Evolutionary conservation across 2,888 invertebrate genomes (phyloP).

Genomic region (Pammene aurita): DNA sequence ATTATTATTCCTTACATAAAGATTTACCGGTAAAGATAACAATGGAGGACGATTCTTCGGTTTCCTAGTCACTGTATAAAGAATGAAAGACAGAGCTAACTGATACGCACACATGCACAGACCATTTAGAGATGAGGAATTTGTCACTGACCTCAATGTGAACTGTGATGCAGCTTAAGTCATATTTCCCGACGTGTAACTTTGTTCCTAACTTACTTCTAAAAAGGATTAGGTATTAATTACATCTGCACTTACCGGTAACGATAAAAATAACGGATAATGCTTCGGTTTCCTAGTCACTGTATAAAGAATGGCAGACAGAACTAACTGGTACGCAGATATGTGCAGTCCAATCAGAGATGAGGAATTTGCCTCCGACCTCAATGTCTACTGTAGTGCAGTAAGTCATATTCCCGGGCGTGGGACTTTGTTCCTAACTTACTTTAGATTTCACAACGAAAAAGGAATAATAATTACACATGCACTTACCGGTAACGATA

Average conservation of each 20-base stretch:
- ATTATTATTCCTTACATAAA: no score
- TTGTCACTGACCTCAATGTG: constrained; percentile 53
- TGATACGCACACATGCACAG: constrained; percentile 58
- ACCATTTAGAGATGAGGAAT: constrained; percentile 48
- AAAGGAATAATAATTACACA: no score
- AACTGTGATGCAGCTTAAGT: constrained; percentile 45
- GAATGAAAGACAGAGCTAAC: constrained; percentile 54
- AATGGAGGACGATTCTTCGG: constrained; percentile 45
- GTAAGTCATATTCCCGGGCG: no score
- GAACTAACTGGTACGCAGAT: constrained; percentile 58
- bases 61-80: constrained; percentile 53
- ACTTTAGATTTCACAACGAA: no score
- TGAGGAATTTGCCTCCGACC: constrained; percentile 54
- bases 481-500: no score
- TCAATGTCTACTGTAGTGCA: no score
- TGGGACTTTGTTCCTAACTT: no score
- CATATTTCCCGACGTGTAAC: no score
- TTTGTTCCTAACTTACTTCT: no score
- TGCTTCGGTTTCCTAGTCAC: constrained; percentile 50
- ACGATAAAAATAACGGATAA: neutral
- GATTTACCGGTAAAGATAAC: no score
- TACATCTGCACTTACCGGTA: neutral
- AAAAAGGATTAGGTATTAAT: neutral
- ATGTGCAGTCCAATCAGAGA: constrained; percentile 47
- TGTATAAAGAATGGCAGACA: constrained; percentile 57